Conservation (phyloP, 2,113 vertebrate genomes). For the Sylvia atricapilla region DNA sequence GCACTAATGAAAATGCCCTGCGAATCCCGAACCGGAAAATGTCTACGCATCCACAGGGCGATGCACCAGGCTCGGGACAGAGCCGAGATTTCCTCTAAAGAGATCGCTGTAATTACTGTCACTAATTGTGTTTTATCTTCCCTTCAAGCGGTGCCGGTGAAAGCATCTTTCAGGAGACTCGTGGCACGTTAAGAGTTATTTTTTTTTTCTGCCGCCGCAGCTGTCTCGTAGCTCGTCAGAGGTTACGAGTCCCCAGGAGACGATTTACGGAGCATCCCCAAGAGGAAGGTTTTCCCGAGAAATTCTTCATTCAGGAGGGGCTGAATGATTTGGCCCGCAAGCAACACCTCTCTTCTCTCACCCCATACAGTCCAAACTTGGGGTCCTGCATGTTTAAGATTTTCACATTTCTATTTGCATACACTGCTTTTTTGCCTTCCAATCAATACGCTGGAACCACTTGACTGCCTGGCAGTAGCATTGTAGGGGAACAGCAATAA, state of each 20-base stretch:
- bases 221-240: neutral
- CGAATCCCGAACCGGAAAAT: neutral
- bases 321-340: neutral
- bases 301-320: neutral
- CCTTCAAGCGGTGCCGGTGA: neutral
- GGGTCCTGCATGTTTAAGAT: neutral
- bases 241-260: neutral
- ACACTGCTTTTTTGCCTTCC: neutral
- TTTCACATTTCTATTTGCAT: neutral
- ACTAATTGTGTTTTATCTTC: neutral
- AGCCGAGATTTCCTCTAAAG: neutral
- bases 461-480: neutral
- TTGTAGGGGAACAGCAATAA: neutral
- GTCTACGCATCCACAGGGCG: neutral
- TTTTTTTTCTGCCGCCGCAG: neutral
- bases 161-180: neutral
- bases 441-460: neutral
- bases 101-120: neutral
- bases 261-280: neutral
- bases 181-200: neutral
- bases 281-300: neutral
- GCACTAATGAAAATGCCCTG: neutral
- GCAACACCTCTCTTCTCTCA: fast-evolving
- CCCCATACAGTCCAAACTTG: fast-evolving
- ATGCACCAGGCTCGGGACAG: neutral